Base-by-base conservation (phyloP, 2,888 invertebrate species). In the Asteroscopus sphinx region DNA sequence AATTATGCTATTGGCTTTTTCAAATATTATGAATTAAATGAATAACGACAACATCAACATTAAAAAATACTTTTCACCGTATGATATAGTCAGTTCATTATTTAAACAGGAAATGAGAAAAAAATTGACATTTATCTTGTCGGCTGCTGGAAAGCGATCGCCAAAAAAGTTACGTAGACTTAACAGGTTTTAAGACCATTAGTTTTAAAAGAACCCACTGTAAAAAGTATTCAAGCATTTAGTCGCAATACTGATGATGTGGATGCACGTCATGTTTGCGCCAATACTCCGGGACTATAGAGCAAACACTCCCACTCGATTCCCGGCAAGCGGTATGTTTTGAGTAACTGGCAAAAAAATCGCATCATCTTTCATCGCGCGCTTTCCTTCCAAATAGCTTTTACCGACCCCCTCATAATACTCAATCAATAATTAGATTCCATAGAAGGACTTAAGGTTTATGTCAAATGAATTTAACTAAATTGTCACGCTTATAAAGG, bases 271-370 rank as follows among this genome's bases (percentile, higher is more conserved):
- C 60, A 77, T 80, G 80, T 77, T 66, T 49, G 53, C 75, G 62
- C 68, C 79, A 77, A 81, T 85, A 82, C 73, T 72, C 67, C 71
- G 49, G 79, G 82, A 82, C 85, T 83, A 83, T 75, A 52, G 65
- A 58, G 74, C 72, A 64, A 77, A 75, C 71, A 77, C 74, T 52
- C 35, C 74, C 72, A 67, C 66, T 57, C 66, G 66, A 89, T 84
- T 84, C 89, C 68, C 61, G 82, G 86, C 91, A 89, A 89, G 90
- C 82, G 67, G 83, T 79, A 45, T 82, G 78, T 85, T 86, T 83
- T 82, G 80, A 86, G 79, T 81, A 81, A 79, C 81, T 82, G 81
- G 81, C 70, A 73, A 68, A 86, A 85, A 88, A 83, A n/a, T n/a
- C 75, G 77, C 79, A 82, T 80, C 85, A 84, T 88, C 83, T 86